A percentile compares a stretch with the other conserved stretches of the same genome.
phyloP scores from a whole-genome alignment of 2,113 vertebrate species.

The cat (Felis catus) region F.catus_Fca126_mat1.0 CM031420.1:51985501-51986000 shows the following conservation, averaged over 20 bases:
- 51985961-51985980: constrained; percentile 60
- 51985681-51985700: constrained; percentile 69
- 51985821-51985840: constrained; percentile 11
- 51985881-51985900: constrained; percentile 35
- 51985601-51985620: constrained; percentile 65
- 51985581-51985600: constrained; percentile 60
- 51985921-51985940: constrained; percentile 66
- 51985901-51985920: constrained; percentile 30
- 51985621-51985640: constrained; percentile 71
- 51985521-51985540: constrained; percentile 33
- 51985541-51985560: constrained; percentile 38
- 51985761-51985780: constrained; percentile 39
- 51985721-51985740: constrained; percentile 59
- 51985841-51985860: neutral
- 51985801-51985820: constrained; percentile 14
- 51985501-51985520: constrained; percentile 43
- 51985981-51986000: constrained; percentile 60
- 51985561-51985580: constrained; percentile 42
- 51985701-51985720: constrained; percentile 73
- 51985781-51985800: constrained; percentile 69
- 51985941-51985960: constrained; percentile 62
- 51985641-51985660: constrained; percentile 38
- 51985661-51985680: constrained; percentile 55
- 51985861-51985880: constrained; percentile 1
- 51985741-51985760: constrained; percentile 58